Percentiles rank a stretch among this genome's conserved stretches.
These are phyloP conservation scores for Cyclura pinguis DNA, from an alignment of 2,797 vertebrate species.

Conservation along the genomic window DNA sequence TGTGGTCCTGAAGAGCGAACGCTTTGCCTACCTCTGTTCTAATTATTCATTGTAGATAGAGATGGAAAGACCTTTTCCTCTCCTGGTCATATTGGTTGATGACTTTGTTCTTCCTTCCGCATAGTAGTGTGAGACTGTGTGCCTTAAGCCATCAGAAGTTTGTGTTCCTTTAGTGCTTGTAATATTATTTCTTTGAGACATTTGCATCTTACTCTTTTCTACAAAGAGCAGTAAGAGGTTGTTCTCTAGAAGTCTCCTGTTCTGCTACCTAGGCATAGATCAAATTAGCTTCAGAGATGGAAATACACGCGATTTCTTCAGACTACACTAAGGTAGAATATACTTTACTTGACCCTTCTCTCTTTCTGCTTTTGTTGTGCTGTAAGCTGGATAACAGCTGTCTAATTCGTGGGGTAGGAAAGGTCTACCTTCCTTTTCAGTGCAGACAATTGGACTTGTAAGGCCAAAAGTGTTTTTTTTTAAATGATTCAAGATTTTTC, in stretches of 20 bases:
- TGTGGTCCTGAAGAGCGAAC: neutral
- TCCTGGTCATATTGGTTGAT: neutral
- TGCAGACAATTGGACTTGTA: neutral
- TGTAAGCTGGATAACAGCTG: neutral
- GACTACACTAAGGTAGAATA: neutral
- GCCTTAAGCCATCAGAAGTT: neutral
- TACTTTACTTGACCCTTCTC: neutral
- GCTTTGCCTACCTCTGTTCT: constrained; percentile 6
- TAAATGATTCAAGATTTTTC: neutral
- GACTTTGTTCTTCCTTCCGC: neutral
- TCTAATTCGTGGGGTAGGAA: neutral
- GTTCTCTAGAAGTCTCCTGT: neutral
- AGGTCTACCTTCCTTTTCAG: neutral
- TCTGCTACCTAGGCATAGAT: neutral
- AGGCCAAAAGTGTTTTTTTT: neutral
- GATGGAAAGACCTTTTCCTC: constrained; percentile 17
- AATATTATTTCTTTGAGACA: neutral
- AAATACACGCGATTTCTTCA: neutral
- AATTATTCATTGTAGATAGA: neutral
- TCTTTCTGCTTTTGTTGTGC: neutral
- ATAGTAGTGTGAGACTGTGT: neutral
- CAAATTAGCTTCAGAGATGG: constrained; percentile 21
- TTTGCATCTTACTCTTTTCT: constrained; percentile 1
- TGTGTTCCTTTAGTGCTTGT: neutral
- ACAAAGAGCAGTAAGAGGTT: neutral